phyloP scores from a whole-genome alignment of 1,140 invertebrate species.

The Listronotus bonariensis region DNA sequence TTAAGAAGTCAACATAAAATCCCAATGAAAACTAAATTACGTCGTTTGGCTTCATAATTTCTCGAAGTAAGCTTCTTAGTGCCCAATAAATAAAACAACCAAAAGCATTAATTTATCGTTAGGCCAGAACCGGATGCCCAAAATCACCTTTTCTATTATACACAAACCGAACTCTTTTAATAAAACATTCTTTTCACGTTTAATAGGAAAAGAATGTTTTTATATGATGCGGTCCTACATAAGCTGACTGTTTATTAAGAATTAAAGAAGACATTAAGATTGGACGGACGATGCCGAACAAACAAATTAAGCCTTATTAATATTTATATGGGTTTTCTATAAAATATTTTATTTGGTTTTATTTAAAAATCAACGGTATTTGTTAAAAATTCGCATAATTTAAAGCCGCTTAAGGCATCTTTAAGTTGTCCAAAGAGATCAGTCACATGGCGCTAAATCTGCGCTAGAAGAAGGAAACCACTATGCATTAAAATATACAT shows the following conservation, averaged over 20 bases:
- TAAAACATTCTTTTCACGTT: slow-evolving; percentile 27
- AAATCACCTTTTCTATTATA: slow-evolving; percentile 26
- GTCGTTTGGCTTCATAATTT: slow-evolving; percentile 4
- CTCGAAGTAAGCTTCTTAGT: slow-evolving; percentile 26
- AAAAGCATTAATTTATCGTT: slow-evolving; percentile 27
- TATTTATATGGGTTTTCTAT: slow-evolving; percentile 20
- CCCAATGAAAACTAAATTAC: no score
- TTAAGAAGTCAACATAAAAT: no score
- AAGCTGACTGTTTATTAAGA: slow-evolving; percentile 29
- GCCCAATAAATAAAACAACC: slow-evolving; percentile 19
- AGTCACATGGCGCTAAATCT: no score
- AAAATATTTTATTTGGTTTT: no score
- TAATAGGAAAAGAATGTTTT: slow-evolving; percentile 32
- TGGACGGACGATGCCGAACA: slow-evolving; percentile 9
- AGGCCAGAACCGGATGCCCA: slow-evolving; percentile 27
- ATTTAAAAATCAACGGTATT: no score
- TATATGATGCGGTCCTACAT: slow-evolving; percentile 12
- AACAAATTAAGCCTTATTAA: slow-evolving; percentile 25
- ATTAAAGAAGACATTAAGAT: slow-evolving; percentile 26
- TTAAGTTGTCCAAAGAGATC: no score
- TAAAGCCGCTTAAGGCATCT: no score
- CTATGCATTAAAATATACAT: no score
- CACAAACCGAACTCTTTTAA: slow-evolving; percentile 18
- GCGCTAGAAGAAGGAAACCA: no score
- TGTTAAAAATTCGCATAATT: no score